Evolutionary conservation across 2,888 invertebrate genomes (phyloP).

Genomic region (Hypena proboscidalis): DNA sequence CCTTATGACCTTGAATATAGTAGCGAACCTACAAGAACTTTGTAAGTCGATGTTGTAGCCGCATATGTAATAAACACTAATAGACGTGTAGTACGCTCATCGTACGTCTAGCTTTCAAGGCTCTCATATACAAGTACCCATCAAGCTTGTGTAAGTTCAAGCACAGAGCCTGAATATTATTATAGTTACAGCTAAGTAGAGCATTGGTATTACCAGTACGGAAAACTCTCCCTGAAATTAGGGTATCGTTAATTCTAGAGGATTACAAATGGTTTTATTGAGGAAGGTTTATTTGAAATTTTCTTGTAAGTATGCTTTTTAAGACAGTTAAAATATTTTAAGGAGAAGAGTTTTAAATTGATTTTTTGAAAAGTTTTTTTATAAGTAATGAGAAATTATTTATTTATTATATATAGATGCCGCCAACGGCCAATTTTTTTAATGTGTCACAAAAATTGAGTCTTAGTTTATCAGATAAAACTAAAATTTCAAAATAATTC

Average conservation of each 20-base stretch:
- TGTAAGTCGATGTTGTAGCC: slow-evolving; percentile 5
- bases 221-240: slow-evolving; percentile 27
- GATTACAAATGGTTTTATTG: slow-evolving; percentile 23
- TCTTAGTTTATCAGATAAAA: too few species aligned
- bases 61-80: slow-evolving; percentile 18
- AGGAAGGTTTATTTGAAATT: slow-evolving; percentile 15
- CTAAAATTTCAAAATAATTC: too few species aligned
- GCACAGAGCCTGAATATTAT: slow-evolving; percentile 28
- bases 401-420: too few species aligned
- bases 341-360: neutral
- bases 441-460: too few species aligned
- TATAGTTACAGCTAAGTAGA: slow-evolving; percentile 33
- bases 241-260: slow-evolving; percentile 18
- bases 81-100: slow-evolving; percentile 14
- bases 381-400: neutral
- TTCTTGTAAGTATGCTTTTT: slow-evolving; percentile 15
- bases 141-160: slow-evolving; percentile 33
- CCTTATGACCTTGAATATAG: too few species aligned
- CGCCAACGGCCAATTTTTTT: too few species aligned
- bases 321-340: slow-evolving; percentile 7
- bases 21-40: slow-evolving; percentile 11
- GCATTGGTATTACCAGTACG: slow-evolving; percentile 19
- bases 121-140: slow-evolving; percentile 32
- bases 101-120: slow-evolving; percentile 23
- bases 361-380: too few species aligned